phyloP scores from a whole-genome alignment of 1,140 invertebrate genomes.

The Pygmarrhopalites habei region DNA sequence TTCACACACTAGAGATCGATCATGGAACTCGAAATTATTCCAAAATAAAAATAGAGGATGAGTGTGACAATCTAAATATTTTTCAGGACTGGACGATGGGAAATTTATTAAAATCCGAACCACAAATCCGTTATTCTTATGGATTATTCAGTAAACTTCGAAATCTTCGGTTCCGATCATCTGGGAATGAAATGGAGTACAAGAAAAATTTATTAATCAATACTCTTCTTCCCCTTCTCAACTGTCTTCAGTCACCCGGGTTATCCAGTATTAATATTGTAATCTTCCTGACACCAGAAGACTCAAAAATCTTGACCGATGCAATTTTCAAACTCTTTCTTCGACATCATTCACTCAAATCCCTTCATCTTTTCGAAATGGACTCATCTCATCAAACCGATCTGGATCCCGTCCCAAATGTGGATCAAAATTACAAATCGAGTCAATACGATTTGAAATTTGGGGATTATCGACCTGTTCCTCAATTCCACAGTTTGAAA shows the following conservation, averaged over 20 bases:
- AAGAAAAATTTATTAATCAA: not conserved
- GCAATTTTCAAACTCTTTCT: not conserved
- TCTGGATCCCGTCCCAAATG: not conserved
- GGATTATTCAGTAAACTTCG: not conserved
- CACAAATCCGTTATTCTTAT: not conserved
- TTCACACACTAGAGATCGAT: not conserved
- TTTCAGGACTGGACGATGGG: not conserved
- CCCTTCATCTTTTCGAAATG: not conserved
- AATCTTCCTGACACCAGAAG: not conserved
- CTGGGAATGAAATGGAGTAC: not conserved
- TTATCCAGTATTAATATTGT: not conserved
- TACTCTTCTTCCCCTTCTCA: not conserved
- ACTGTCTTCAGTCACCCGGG: not conserved
- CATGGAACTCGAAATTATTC: no score
- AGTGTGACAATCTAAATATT: not conserved
- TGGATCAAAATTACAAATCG: not conserved
- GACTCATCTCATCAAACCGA: not conserved
- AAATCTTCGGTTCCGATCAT: not conserved
- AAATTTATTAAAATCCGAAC: not conserved
- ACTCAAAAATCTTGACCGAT: not conserved
- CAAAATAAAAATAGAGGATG: not conserved
- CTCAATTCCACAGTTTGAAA: not conserved
- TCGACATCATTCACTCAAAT: not conserved
- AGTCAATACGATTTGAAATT: not conserved
- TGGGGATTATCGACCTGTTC: not conserved